Base-by-base conservation (phyloP, 2,113 vertebrate genomes). In the Meriones unguiculatus region DNA sequence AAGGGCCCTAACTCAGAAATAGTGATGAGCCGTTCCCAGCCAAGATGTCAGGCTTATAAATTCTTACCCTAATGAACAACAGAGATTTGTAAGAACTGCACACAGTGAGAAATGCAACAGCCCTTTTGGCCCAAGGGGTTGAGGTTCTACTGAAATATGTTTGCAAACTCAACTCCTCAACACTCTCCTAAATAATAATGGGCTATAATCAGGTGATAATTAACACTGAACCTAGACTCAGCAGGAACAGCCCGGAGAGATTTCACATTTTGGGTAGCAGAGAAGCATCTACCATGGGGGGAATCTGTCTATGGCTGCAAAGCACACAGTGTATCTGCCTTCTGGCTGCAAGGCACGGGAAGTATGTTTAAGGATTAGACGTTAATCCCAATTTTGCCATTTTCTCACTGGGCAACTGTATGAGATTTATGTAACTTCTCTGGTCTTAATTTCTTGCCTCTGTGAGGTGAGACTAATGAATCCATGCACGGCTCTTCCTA, bases 1-100 rank as follows among this genome's bases (percentile, higher is more conserved):
- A 72, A 97, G 95, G 90, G 62, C 11, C 90, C 93, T 94, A 97
- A 96, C 78, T 92, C 52, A 0, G 17, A 92, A 92, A 93, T 38
- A 59, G 91, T 35, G 91, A 90, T 89, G 93, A 35, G 0, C 84
- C 32, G 0, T 92, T 81, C 73, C 84, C 89, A 91, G 30, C 96
- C 0, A 14, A 78, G 35, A 62, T 94, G 82, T 86, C 18, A 65
- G 96, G 85, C 64, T 81, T 10, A 52, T 96, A 69, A 93, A 98
- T 97, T 97, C 75, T 96, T 73, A 95, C 64, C 70, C n/a, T 86
- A 97, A 78, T 90, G 96, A 96, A 96, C 88, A 95, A 65, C 86
- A 91, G 95, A 96, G 96, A 95, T 84, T 93, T 97, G 82, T 94
- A 95, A 97, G 97, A 97, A 59, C 54, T 91, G 93, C 94, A 22